phyloP scores from a whole-genome alignment of 23 tunicate species.

The Trididemnum nubilum region DNA sequence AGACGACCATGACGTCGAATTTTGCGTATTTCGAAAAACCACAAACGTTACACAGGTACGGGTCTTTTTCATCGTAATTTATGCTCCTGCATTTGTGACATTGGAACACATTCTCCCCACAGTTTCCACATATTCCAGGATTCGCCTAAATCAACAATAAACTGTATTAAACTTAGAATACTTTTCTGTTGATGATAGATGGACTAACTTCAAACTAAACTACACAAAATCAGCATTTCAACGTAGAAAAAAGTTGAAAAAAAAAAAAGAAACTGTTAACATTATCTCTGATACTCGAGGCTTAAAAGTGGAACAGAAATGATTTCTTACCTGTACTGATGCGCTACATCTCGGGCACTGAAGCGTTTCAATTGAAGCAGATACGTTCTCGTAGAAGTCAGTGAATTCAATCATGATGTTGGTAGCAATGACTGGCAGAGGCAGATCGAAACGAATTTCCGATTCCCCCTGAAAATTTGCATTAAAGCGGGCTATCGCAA shows the following conservation, averaged over 20 bases:
- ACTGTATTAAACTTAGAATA: too few relatives aligned
- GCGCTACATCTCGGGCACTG: constrained; percentile 97
- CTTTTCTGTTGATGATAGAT: too few relatives aligned
- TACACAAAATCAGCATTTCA: too few relatives aligned
- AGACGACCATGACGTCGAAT: constrained; percentile 72
- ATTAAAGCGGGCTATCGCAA: background rate
- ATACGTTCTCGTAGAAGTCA: constrained; percentile 86
- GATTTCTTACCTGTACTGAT: constrained; percentile 87
- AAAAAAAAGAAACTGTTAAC: too few relatives aligned
- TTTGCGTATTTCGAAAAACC: constrained; percentile 97
- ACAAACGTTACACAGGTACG: constrained; percentile 93
- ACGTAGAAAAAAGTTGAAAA: too few relatives aligned
- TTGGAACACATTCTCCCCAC: constrained; percentile 99
- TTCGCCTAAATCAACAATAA: constrained; percentile 54
- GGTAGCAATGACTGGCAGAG: constrained; percentile 89
- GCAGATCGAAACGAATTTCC: constrained; percentile 84
- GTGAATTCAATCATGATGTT: constrained; percentile 87
- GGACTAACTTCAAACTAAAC: too few relatives aligned
- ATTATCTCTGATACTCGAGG: too few relatives aligned
- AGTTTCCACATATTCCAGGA: constrained; percentile 98
- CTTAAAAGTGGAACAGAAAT: too few relatives aligned
- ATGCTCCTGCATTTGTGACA: constrained; percentile 98
- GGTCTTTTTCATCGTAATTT: constrained; percentile 98
- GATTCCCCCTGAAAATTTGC: constrained; percentile 67
- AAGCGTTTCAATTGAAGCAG: constrained; percentile 85